Evolutionary conservation across 2,113 vertebrate genomes (phyloP), one percentile per base, ranked within the genome.

Genomic region (Drymodes brunneopygia): DNA sequence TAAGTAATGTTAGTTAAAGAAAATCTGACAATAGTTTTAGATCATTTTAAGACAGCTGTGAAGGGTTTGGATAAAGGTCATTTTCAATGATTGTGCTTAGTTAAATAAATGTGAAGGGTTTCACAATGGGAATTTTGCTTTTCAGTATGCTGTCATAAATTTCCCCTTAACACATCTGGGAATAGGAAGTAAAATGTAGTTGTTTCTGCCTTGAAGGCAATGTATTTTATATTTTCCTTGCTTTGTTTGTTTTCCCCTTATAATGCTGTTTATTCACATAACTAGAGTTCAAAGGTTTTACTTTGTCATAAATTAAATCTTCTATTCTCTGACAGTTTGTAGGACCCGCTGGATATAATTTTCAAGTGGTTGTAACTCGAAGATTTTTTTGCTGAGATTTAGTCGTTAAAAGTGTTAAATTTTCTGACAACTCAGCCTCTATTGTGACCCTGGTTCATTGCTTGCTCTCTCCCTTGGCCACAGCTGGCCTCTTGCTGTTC

Each of bases 401-500:
- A 97, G 86, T 97, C 84, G 57, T 96, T 95, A 96, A 96, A 97
- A 97, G 96, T 92, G 83, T 93, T 97, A 91, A 88, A 92, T 96
- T 96, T 97, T 97, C 75, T 96, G 96, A 97, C 94, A 97, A 31
- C 88, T 94, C 90, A 64, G 95, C 95, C 90, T 96, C 92, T 84
- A 70, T 44, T 97, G 69, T 97, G 96, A 97, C 96, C 96, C 86
- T 95, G 81, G 87, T 97, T 97, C 95, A 97, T 48, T 95, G 91
- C 96, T 97, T 97, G 92, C 96, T 97, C 93, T 93, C 82, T 95
- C 88, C 93, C 93, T 94, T 97, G 97, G 94, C 96, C 97, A 97
- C 98, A 98, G 98, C 98, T 98, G 98, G 97, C 95, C 97, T 97
- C 97, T 98, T 95, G 96, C 98, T 98, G 97, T 98, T 98, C 97